Percentiles rank a stretch among this genome's conserved stretches.
These are phyloP conservation scores for Mesorhabditis spiculigera DNA, from an alignment of 2,888 invertebrate genomes.

Conservation along the genomic window DNA sequence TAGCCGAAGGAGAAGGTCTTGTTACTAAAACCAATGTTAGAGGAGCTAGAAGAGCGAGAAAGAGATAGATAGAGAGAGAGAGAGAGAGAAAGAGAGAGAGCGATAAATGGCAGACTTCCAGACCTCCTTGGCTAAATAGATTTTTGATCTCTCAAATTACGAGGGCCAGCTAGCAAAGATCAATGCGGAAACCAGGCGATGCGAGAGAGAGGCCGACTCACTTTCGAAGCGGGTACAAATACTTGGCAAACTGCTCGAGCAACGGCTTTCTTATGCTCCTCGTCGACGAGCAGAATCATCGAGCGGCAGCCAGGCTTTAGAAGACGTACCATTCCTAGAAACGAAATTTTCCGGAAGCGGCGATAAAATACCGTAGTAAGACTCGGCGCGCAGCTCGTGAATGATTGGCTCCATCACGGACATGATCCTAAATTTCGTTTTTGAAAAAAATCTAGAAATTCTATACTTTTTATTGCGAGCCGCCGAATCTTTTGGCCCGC, in stretches of 20 bases:
- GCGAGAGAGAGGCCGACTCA: constrained; percentile 62
- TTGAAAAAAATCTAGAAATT: not conserved
- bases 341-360: not conserved
- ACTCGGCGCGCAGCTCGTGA: constrained; percentile 88
- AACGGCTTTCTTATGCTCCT: constrained; percentile 80
- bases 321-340: constrained; percentile 73
- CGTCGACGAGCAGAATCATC: constrained; percentile 82
- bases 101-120: not conserved
- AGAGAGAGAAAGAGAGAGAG: not conserved
- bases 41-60: not conserved
- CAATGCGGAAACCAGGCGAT: not conserved
- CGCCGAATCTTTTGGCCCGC: not conserved
- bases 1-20: constrained; percentile 92
- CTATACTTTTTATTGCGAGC: not conserved
- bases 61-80: no score
- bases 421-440: constrained; percentile 15
- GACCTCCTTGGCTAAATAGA: not conserved
- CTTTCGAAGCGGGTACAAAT: constrained; percentile 93
- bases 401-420: constrained; percentile 64
- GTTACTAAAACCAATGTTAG: constrained; percentile 69
- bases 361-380: constrained; percentile 72
- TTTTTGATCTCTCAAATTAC: not conserved
- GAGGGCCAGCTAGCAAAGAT: no score
- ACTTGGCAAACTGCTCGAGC: constrained; percentile 84
- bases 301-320: constrained; percentile 85